Base-by-base conservation (phyloP, 2,797 vertebrate genomes). In the Psittacula derbiana region DNA sequence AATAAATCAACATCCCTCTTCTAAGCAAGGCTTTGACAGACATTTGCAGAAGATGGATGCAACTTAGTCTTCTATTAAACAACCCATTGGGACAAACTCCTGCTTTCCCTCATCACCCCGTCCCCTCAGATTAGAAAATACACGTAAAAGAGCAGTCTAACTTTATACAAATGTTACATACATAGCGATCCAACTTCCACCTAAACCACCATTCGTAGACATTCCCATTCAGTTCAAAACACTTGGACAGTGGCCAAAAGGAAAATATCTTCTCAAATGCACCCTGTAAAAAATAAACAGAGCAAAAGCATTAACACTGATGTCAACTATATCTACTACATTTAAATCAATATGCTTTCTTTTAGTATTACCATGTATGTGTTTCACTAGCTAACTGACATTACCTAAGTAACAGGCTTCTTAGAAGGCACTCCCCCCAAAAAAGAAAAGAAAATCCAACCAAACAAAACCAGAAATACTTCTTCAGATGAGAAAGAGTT, bases 141-240 rank as follows among this genome's bases (percentile, higher is more conserved):
- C 8, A 31, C 25, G 66, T 76, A 38, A 64, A 70, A 92, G 7
- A 65, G 4, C 6, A 60, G 10, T 25, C 55, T 31, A 65, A 64
- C 66, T 53, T 21, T 30, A 58, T 62, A n/a, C 15, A 67, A 88
- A 44, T 73, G 95, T 97, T 97, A 99, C 99, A 96, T 98, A 99
- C 99, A 62, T 99, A 99, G 97, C 99, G 98, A 97, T 99, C 99
- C 95, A 99, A 93, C 97, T 99, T 99, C 99, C 99, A 99, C 80
- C 99, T 97, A 97, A 99, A 99, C 99, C 99, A 99, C 99, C 99
- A 99, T 93, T 99, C 99, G 55, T 99, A 99, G 90, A 99, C 97
- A 92, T 97, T 99, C 58, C 99, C 99, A 64, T 99, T 98, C 79
- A 99, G 97, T 92, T 99, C 98, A 96, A 99, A 99, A 72, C 99